Percentiles rank a stretch among this genome's conserved stretches.
phyloP scores from a whole-genome alignment of 2,888 invertebrate genomes.

The Drosophila longiperda region DNA sequence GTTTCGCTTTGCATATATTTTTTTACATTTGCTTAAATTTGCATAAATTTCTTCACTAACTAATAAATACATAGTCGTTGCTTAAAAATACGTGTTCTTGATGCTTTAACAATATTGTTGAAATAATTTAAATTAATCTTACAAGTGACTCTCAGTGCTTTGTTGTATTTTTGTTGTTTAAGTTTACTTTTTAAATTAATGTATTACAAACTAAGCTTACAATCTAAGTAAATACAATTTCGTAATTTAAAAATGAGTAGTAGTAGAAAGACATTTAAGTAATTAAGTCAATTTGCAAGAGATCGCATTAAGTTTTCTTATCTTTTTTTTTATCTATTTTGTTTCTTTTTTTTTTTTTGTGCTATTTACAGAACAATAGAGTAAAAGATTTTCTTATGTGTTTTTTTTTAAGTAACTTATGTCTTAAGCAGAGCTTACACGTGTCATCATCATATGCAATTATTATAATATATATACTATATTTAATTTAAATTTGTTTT shows the following conservation, averaged over 20 bases:
- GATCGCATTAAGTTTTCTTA: constrained; percentile 43
- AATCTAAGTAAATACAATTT: constrained; percentile 55
- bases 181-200: constrained; percentile 9
- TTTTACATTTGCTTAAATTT: constrained; percentile 67
- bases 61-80: constrained; percentile 73
- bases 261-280: constrained; percentile 38
- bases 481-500: too few species aligned
- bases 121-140: constrained; percentile 68
- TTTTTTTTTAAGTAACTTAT: constrained; percentile 11
- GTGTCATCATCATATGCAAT: neutral
- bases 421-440: constrained; percentile 9
- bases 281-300: constrained; percentile 49
- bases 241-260: constrained; percentile 39
- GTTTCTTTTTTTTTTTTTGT: neutral
- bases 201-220: constrained; percentile 35
- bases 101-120: constrained; percentile 52
- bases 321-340: neutral
- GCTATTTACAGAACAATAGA: constrained; percentile 53
- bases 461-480: constrained; percentile 2
- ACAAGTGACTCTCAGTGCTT: constrained; percentile 77
- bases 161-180: constrained; percentile 24
- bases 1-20: constrained; percentile 64
- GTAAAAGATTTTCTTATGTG: neutral
- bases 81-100: constrained; percentile 44
- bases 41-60: constrained; percentile 73